A percentile compares a stretch with the other conserved stretches of the same genome.
These are phyloP conservation scores for Empis stercorea DNA, from an alignment of 2,888 invertebrate species.

Conservation along the genomic window DNA sequence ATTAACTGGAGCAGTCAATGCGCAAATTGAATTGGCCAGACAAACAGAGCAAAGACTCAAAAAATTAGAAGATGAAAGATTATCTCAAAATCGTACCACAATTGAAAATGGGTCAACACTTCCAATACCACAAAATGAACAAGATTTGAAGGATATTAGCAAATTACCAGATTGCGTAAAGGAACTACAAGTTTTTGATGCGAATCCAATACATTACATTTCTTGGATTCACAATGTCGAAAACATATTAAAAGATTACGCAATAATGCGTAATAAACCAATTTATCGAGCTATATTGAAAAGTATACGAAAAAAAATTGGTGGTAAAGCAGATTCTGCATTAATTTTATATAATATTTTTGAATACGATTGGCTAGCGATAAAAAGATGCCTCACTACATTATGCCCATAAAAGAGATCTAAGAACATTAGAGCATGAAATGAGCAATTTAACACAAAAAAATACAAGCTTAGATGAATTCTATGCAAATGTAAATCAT, in stretches of 20 bases:
- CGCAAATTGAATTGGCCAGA: not conserved
- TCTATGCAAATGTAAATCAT: constrained; percentile 1
- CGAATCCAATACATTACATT: not conserved
- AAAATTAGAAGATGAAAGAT: not conserved
- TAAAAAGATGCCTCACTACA: constrained; percentile 5
- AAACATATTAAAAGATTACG: not conserved
- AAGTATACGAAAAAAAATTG: not conserved
- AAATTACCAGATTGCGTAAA: not conserved
- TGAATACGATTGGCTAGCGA: not conserved
- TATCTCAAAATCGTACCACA: not conserved
- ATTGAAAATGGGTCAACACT: no score
- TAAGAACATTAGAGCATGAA: constrained; percentile 5
- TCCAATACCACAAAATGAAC: not conserved
- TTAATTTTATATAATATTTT: constrained; percentile 6
- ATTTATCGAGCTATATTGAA: not conserved
- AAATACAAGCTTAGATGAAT: constrained; percentile 1
- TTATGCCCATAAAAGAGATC: constrained; percentile 8
- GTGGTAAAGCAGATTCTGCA: not conserved
- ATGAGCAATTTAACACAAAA: constrained; percentile 1
- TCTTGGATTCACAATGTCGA: not conserved
- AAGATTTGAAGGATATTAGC: not conserved
- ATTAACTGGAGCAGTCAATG: not conserved
- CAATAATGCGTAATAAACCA: not conserved
- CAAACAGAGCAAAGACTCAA: not conserved
- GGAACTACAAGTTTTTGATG: not conserved